A percentile compares a stretch with the other conserved stretches of the same genome.
Evolutionary conservation across 1,140 invertebrate species (phyloP).

Genomic region (Thaumetopoea pityocampa): DNA sequence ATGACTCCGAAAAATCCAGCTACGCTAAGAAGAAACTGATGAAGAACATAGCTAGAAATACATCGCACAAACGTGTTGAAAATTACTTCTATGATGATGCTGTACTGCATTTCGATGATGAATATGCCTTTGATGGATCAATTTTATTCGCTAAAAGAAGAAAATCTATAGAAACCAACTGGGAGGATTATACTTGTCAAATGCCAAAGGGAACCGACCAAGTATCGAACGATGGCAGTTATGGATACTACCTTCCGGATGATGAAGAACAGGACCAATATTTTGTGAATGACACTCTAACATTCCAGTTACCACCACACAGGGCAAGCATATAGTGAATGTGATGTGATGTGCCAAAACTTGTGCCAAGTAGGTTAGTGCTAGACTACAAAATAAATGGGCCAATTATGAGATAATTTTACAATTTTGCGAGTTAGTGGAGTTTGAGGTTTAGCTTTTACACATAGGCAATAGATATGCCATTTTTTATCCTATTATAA

Average conservation of each 20-base stretch:
- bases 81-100: slow-evolving; percentile 75
- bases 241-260: slow-evolving; percentile 66
- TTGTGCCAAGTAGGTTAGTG: slow-evolving; percentile 37
- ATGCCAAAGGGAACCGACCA: slow-evolving; percentile 45
- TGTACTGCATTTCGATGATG: slow-evolving; percentile 67
- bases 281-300: slow-evolving; percentile 68
- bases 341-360: slow-evolving; percentile 24
- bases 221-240: slow-evolving; percentile 68
- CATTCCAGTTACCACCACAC: slow-evolving; percentile 61
- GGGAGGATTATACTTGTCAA: slow-evolving; percentile 46
- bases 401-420: slow-evolving; percentile 60
- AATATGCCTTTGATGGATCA: slow-evolving; percentile 68
- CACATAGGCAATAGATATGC: slow-evolving; percentile 42
- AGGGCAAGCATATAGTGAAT: slow-evolving; percentile 64
- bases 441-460: slow-evolving; percentile 57
- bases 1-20: slow-evolving; percentile 67
- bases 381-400: slow-evolving; percentile 40
- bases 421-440: slow-evolving; percentile 33
- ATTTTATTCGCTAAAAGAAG: slow-evolving; percentile 68
- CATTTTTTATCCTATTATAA: slow-evolving; percentile 34
- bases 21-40: slow-evolving; percentile 69
- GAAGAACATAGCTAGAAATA: slow-evolving; percentile 70
- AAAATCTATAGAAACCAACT: slow-evolving; percentile 62
- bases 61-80: slow-evolving; percentile 38
- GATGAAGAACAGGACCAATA: slow-evolving; percentile 61